These are phyloP conservation scores for Camponotus vicinus DNA, from an alignment of 1,140 invertebrate genomes.

Conservation along the genomic window DNA sequence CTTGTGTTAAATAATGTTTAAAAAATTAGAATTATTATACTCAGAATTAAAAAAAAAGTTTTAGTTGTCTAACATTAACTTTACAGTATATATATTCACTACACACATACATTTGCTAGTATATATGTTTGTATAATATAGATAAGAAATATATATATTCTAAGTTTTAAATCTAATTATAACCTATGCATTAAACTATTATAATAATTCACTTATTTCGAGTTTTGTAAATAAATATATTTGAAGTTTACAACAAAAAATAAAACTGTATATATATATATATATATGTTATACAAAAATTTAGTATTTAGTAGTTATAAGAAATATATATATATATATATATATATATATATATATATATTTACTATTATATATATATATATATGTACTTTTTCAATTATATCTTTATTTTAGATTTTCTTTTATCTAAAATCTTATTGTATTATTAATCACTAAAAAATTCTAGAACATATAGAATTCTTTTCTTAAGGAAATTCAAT, in stretches of 20 bases:
- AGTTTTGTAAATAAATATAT: slow-evolving; percentile 70
- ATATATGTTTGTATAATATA: slow-evolving; percentile 68
- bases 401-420: slow-evolving; percentile 13
- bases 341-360: slow-evolving; percentile 45
- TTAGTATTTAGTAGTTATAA: slow-evolving; percentile 63
- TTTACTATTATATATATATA: slow-evolving; percentile 41
- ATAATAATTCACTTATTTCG: slow-evolving; percentile 64
- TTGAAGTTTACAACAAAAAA: slow-evolving; percentile 52
- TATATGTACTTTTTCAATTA: slow-evolving; percentile 31
- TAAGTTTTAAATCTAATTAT: slow-evolving; percentile 65
- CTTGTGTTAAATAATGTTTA: slow-evolving; percentile 29
- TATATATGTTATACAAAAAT: slow-evolving; percentile 42
- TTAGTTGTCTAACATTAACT: neutral
- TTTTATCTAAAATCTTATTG: neutral
- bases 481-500: neutral
- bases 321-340: slow-evolving; percentile 33
- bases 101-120: neutral
- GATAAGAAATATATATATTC: slow-evolving; percentile 57
- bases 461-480: neutral
- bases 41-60: neutral
- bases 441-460: slow-evolving; percentile 13
- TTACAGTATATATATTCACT: slow-evolving; percentile 49
- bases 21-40: neutral
- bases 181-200: slow-evolving; percentile 53
- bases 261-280: slow-evolving; percentile 51